phyloP scores from a whole-genome alignment of 2,888 invertebrate species.

The Plebejus anna region DNA sequence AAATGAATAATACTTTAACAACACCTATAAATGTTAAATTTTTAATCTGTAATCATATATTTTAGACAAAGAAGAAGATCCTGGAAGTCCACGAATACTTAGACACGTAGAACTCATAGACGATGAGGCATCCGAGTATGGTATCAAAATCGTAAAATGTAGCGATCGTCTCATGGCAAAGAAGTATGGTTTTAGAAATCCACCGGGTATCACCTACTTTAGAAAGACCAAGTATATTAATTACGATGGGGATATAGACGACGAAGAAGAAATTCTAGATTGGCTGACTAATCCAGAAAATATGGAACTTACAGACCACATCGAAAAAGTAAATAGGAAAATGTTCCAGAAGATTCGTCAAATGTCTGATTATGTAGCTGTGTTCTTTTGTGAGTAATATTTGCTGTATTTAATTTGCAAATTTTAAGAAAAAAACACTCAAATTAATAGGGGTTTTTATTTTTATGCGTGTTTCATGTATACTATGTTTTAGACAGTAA shows the following conservation, averaged over 20 bases:
- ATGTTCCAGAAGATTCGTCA: constrained; percentile 96
- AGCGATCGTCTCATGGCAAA: constrained; percentile 94
- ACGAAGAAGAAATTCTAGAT: constrained; percentile 93
- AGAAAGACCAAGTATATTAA: constrained; percentile 93
- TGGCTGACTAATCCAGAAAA: constrained; percentile 96
- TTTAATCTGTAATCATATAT: constrained; percentile 29
- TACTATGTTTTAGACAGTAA: constrained; percentile 90
- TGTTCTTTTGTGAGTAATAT: constrained; percentile 91
- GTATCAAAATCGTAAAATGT: constrained; percentile 94
- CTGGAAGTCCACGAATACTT: constrained; percentile 88
- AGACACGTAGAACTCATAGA: constrained; percentile 94
- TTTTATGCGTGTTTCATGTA: constrained; percentile 67
- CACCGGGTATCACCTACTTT: constrained; percentile 95
- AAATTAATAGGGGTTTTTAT: constrained; percentile 33
- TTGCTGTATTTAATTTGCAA: constrained; percentile 26
- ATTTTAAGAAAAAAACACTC: neutral
- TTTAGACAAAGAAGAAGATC: constrained; percentile 89
- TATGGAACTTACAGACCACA: constrained; percentile 95
- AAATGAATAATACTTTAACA: no score
- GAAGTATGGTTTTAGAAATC: constrained; percentile 93
- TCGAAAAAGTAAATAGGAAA: constrained; percentile 93
- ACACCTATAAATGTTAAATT: constrained; percentile 5
- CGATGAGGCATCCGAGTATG: constrained; percentile 94
- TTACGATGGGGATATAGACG: constrained; percentile 95
- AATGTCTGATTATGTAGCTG: constrained; percentile 93